Conservation (phyloP, 2,113 vertebrate species). For the Dromiciops gliroides region DNA sequence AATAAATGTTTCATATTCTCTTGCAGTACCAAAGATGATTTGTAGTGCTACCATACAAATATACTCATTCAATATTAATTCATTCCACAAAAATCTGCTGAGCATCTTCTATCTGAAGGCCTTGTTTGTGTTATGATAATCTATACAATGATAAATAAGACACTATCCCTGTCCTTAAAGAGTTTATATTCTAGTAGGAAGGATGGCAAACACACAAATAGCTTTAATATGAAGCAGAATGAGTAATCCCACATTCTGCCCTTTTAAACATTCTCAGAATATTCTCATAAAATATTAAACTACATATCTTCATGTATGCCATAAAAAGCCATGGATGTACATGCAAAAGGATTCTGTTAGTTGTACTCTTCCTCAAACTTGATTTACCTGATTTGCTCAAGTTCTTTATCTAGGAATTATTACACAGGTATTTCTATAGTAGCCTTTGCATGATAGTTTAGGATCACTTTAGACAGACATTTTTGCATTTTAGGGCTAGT, state of each 20-base stretch:
- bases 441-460: background rate
- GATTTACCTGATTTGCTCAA: background rate
- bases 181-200: background rate
- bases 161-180: background rate
- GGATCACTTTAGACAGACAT: background rate
- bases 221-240: background rate
- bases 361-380: background rate
- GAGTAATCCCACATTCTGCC: background rate
- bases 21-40: slow-evolving; percentile 29
- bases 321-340: slow-evolving; percentile 13
- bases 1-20: slow-evolving; percentile 14
- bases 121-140: background rate
- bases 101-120: background rate
- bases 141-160: background rate
- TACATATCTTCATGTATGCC: background rate
- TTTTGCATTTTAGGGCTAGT: slow-evolving; percentile 41
- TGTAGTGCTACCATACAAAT: background rate
- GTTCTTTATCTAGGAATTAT: slow-evolving; percentile 25
- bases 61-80: background rate
- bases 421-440: background rate
- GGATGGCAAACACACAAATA: background rate
- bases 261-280: background rate
- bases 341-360: slow-evolving; percentile 11
- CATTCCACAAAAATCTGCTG: background rate
- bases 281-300: background rate